Evolutionary conservation across 2,888 invertebrate species (phyloP), one percentile per base, ranked within the genome.

Genomic region (Dryobotodes eremita): DNA sequence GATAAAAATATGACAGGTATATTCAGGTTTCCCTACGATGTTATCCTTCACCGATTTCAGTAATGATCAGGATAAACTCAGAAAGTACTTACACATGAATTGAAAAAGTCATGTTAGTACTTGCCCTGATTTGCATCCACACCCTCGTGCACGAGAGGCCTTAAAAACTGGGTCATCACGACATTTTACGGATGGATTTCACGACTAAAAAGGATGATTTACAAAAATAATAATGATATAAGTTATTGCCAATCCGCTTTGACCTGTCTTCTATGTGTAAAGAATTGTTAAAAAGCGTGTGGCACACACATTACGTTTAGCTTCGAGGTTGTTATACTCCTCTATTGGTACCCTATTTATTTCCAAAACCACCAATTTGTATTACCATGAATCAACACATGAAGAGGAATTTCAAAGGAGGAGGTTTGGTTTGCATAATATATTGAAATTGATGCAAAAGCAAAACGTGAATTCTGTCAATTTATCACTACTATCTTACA

Each of bases 251-350:
- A 64, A 66, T 64, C 42, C 7, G 13, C 48, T 64, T 64, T 71
- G 36, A 70, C 13, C 53, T 36, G 10, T 10, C 11, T 53, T 26
- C 26, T 61, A 31, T 55, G 36, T 15, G 26, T 64, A 57, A 79
- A 64, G 15, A 64, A 79, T 79, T 57, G 48, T 48, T 6, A 50
- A n/a, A 57, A 79, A 42, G 82, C 79, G 82, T 79, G 82, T 50
- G 48, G 20, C 31, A 73, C 64, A 50, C 62, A 64, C 57, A 81
- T 81, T 55, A 61, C 26, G 23, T 61, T 31, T n/a, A 11, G 31
- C 3, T 71, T 31, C 50, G 15, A 79, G 31, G 31, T 17, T 15
- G 20, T 15, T n/a, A 42, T 36, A 26, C 23, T 73, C 53, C 23
- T 36, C 15, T 31, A 64, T 62, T 70, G 31, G 26, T 26, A 48